Evolutionary conservation across 2,797 vertebrate genomes (phyloP).

Genomic region (Austrolebias charrua): DNA sequence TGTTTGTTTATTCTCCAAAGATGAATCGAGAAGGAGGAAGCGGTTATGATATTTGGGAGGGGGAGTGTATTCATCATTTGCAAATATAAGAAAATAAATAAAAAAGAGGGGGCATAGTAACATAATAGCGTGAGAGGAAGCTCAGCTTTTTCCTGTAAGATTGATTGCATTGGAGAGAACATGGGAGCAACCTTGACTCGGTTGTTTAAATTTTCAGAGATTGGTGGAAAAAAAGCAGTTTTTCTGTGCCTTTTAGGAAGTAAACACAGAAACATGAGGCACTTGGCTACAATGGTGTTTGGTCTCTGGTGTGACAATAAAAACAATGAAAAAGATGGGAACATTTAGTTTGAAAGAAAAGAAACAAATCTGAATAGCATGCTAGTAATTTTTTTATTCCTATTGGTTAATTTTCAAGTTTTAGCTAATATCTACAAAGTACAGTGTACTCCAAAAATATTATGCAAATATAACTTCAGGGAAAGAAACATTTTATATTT

Average conservation of each 20-base stretch:
- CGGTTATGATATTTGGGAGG: constrained; percentile 50
- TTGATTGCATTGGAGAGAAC: constrained; percentile 49
- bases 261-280: constrained; percentile 51
- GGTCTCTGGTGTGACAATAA: constrained; percentile 44
- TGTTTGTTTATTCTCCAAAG: constrained; percentile 60
- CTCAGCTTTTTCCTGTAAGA: constrained; percentile 41
- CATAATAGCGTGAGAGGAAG: constrained; percentile 58
- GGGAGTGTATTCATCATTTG: constrained; percentile 46
- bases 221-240: constrained; percentile 20
- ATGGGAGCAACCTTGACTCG: constrained; percentile 65
- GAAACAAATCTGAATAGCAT: constrained; percentile 26
- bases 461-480: too few relatives aligned
- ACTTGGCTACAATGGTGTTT: constrained; percentile 16
- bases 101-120: constrained; percentile 17
- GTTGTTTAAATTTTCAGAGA: constrained; percentile 42
- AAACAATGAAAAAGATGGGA: constrained; percentile 49
- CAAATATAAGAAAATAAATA: background rate
- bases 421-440: too few relatives aligned
- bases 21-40: constrained; percentile 48
- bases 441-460: too few relatives aligned
- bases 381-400: constrained; percentile 2
- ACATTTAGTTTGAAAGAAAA: constrained; percentile 22
- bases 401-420: too few relatives aligned
- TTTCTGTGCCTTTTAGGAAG: constrained; percentile 48
- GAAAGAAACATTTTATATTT: too few relatives aligned